These are phyloP conservation scores for Ictalurus furcatus DNA, from an alignment of 2,113 vertebrate genomes.

Conservation along the genomic window DNA sequence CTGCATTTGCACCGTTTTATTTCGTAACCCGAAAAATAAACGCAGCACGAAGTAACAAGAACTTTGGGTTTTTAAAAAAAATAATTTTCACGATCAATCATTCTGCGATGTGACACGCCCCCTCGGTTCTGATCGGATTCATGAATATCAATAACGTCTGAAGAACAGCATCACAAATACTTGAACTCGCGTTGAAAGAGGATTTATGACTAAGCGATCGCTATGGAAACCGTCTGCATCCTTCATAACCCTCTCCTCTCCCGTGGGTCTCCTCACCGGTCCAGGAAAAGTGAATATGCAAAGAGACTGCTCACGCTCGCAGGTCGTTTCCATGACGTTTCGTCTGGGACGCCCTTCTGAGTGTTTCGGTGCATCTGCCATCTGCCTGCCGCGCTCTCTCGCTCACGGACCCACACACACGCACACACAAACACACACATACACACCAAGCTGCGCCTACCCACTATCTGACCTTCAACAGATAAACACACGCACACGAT, in stretches of 20 bases:
- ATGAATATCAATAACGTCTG: not conserved
- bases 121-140: not conserved
- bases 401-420: not conserved
- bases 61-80: not conserved
- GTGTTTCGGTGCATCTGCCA: slow-evolving; percentile 43
- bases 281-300: slow-evolving; percentile 32
- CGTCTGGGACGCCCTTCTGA: slow-evolving; percentile 32
- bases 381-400: slow-evolving; percentile 45
- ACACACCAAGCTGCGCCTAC: not conserved
- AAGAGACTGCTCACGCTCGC: slow-evolving; percentile 28
- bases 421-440: slow-evolving; percentile 6
- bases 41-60: not conserved
- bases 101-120: not conserved
- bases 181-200: not conserved
- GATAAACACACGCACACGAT: slow-evolving; percentile 1
- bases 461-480: slow-evolving; percentile 35
- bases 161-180: not conserved
- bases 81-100: not conserved
- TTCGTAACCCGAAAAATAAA: not conserved
- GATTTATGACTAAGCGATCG: not conserved
- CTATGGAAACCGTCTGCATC: slow-evolving; percentile 19
- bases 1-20: not conserved
- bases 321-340: slow-evolving; percentile 38
- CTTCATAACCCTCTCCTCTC: not conserved
- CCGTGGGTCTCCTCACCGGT: slow-evolving; percentile 7